phyloP scores from a whole-genome alignment of 1,140 invertebrate genomes.

The Pseudomyrmex flavicornis region DNA sequence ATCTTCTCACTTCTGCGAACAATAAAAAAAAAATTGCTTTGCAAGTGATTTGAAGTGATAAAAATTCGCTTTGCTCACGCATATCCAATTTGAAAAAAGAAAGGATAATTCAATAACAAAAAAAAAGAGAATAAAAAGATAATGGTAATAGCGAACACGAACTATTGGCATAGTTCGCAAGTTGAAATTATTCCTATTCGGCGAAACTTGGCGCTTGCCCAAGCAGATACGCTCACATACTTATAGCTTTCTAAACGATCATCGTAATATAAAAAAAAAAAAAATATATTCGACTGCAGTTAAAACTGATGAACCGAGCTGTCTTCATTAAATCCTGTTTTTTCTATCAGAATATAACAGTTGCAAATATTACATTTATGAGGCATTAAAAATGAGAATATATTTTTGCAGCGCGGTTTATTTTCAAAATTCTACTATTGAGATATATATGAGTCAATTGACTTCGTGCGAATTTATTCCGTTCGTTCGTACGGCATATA shows the following conservation, averaged over 20 bases:
- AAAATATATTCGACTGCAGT: background rate
- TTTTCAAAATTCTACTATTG: constrained; percentile 51
- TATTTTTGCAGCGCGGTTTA: background rate
- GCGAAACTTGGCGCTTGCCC: constrained; percentile 59
- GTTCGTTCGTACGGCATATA: constrained; percentile 3
- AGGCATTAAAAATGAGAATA: constrained; percentile 7
- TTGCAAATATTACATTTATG: constrained; percentile 44
- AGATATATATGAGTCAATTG: constrained; percentile 55
- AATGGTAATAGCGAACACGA: constrained; percentile 72
- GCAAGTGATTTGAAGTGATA: constrained; percentile 59
- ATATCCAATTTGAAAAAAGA: constrained; percentile 55
- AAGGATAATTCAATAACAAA: constrained; percentile 25
- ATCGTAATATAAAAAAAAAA: constrained; percentile 19
- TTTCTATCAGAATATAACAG: background rate
- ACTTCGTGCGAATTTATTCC: constrained; percentile 51
- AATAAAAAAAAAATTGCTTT: background rate
- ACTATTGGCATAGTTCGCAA: constrained; percentile 74
- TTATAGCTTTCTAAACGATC: constrained; percentile 23
- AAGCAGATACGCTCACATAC: constrained; percentile 9
- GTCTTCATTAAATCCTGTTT: constrained; percentile 13
- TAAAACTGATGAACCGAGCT: constrained; percentile 4
- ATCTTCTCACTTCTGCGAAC: background rate
- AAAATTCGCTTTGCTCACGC: constrained; percentile 28
- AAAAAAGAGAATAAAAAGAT: constrained; percentile 55
- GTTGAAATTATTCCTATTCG: constrained; percentile 71